Evolutionary conservation across 1,140 invertebrate species (phyloP).

Genomic region (Notospermus geniculatus): DNA sequence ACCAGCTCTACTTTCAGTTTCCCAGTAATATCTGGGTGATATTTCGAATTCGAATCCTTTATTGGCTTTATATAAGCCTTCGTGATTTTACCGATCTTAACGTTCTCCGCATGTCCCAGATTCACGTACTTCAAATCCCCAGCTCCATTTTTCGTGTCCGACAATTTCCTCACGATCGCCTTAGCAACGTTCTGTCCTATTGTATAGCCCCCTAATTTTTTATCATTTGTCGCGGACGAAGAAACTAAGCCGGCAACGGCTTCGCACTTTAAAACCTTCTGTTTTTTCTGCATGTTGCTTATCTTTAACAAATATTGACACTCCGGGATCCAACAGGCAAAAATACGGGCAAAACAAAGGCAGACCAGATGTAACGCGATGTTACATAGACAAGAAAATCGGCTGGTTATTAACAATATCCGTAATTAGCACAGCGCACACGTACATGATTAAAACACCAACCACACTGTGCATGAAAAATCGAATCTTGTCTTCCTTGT

Average conservation of each 20-base stretch:
- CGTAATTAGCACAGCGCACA: slow-evolving; percentile 4
- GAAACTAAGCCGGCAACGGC: background rate
- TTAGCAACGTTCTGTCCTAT: slow-evolving; percentile 6
- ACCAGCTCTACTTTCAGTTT: slow-evolving; percentile 7
- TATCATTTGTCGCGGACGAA: background rate
- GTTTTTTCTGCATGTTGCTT: too few relatives aligned
- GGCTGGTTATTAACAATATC: slow-evolving; percentile 9
- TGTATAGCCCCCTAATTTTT: slow-evolving; percentile 2
- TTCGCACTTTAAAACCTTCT: slow-evolving; percentile 5
- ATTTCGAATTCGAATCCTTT: slow-evolving; percentile 4
- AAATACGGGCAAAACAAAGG: too few relatives aligned
- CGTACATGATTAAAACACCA: slow-evolving; percentile 4
- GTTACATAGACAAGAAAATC: slow-evolving; percentile 7
- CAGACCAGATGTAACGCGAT: too few relatives aligned
- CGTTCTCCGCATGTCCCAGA: background rate
- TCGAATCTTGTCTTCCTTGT: slow-evolving; percentile 8
- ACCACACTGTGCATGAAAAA: slow-evolving; percentile 10
- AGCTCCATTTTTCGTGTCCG: background rate
- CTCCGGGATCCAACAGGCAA: too few relatives aligned
- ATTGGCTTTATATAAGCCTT: slow-evolving; percentile 7
- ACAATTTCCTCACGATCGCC: slow-evolving; percentile 3
- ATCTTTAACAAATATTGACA: too few relatives aligned
- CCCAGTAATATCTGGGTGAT: slow-evolving; percentile 7
- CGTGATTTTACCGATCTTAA: slow-evolving; percentile 8
- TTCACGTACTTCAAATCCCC: too few relatives aligned